Percentiles rank a stretch among this genome's conserved stretches.
phyloP scores from a whole-genome alignment of 30 jellyfish, hydroid and myxozoan species.

The Clytia hemisphaerica region DNA sequence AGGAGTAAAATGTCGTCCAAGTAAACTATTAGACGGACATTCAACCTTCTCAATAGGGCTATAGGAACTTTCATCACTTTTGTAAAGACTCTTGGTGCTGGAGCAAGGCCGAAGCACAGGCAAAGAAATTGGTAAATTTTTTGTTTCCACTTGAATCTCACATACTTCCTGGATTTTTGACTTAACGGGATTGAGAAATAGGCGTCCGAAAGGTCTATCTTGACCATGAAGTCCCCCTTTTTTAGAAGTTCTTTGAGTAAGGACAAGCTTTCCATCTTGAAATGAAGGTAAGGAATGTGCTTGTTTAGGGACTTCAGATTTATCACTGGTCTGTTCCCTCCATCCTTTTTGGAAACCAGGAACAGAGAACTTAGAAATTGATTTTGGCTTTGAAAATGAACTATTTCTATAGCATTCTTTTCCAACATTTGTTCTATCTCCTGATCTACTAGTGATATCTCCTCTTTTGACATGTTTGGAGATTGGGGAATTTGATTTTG shows the following conservation, averaged over 20 bases:
- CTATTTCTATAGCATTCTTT: constrained; percentile 6
- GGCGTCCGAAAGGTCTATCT: no score
- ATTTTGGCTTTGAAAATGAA: neutral
- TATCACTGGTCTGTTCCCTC: constrained; percentile 4
- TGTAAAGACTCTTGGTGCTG: constrained; percentile 1
- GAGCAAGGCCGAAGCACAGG: constrained; percentile 1
- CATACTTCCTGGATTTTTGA: neutral
- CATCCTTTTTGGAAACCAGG: neutral
- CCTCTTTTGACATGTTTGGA: neutral
- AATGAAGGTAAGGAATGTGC: neutral
- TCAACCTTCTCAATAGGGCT: neutral
- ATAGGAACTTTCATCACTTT: neutral
- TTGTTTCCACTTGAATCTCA: no score
- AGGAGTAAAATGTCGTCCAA: neutral
- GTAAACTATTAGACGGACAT: neutral
- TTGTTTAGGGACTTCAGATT: neutral
- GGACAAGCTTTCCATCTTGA: constrained; percentile 6
- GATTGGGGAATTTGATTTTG: neutral
- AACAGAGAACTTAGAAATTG: constrained; percentile 4
- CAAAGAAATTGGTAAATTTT: constrained; percentile 3
- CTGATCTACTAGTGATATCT: neutral
- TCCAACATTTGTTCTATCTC: constrained; percentile 1
- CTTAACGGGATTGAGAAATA: no score
- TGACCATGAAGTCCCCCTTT: no score
- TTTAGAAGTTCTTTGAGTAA: neutral